A percentile compares a stretch with the other conserved stretches of the same genome.
These are phyloP conservation scores for Lepidonotus clava DNA, from an alignment of 2,888 invertebrate species.

Conservation along the genomic window DNA sequence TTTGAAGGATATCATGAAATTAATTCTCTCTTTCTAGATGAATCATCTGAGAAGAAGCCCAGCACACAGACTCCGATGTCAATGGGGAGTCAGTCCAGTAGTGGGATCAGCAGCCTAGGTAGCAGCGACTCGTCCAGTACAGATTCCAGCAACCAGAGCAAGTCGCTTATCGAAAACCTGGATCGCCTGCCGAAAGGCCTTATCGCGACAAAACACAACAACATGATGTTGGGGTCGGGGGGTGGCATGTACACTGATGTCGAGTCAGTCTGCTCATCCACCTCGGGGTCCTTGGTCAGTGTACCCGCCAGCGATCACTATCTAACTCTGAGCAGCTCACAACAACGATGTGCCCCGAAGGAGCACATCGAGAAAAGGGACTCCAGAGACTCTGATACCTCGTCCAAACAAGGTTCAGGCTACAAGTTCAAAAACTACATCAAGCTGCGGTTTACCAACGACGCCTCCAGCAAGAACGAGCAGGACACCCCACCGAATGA, in stretches of 20 bases:
- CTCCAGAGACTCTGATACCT: neutral
- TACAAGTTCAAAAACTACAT: slow-evolving; percentile 98
- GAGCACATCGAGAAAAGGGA: neutral
- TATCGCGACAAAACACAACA: neutral
- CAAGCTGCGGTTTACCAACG: slow-evolving; percentile 89
- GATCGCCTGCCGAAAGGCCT: neutral
- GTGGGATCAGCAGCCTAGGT: neutral
- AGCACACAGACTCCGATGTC: too few relatives aligned
- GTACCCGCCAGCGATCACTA: too few relatives aligned
- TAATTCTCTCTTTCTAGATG: too few relatives aligned
- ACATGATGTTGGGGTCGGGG: neutral
- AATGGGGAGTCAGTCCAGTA: neutral
- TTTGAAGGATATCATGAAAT: too few relatives aligned
- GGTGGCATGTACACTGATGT: neutral
- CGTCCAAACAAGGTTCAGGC: slow-evolving; percentile 64
- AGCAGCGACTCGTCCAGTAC: neutral
- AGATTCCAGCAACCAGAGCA: neutral
- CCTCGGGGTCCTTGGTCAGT: neutral
- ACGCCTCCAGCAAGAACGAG: slow-evolving; percentile 62
- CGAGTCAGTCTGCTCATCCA: neutral
- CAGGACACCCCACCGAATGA: neutral
- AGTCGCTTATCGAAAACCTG: neutral
- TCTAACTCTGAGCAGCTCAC: neutral
- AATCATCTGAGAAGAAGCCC: too few relatives aligned
- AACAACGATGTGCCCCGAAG: neutral